Evolutionary conservation across 2,113 vertebrate genomes (phyloP).

Genomic region (Colaptes auratus): DNA sequence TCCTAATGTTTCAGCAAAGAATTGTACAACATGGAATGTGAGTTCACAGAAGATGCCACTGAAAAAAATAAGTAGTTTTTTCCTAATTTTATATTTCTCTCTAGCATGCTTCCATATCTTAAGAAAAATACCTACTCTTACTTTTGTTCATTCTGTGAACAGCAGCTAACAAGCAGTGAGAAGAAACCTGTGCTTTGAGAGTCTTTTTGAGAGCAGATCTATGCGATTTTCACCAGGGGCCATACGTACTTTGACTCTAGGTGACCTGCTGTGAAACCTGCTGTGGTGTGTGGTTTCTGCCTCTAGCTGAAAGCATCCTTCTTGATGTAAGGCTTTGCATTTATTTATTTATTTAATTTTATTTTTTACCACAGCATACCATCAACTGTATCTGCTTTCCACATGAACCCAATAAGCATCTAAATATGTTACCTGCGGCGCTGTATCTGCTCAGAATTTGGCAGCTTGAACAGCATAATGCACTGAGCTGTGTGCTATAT

Average conservation of each 20-base stretch:
- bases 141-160: neutral
- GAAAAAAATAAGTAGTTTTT: neutral
- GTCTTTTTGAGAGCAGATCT: rapidly evolving
- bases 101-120: neutral
- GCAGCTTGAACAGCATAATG: neutral
- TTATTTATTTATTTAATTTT: neutral
- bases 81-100: neutral
- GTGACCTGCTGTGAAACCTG: neutral
- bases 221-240: neutral
- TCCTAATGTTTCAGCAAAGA: neutral
- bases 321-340: neutral
- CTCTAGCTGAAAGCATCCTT: neutral
- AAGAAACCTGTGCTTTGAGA: neutral
- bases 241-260: rapidly evolving
- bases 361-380: neutral
- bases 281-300: neutral
- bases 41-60: neutral
- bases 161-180: neutral
- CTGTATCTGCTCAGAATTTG: neutral
- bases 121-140: neutral
- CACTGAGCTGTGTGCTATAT: neutral
- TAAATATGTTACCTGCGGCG: neutral
- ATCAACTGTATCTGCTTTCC: neutral
- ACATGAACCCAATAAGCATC: neutral
- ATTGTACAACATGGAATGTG: rapidly evolving